A percentile compares a stretch with the other conserved stretches of the same genome.
Conservation (phyloP, 2,888 invertebrate genomes). For the Galeopsomyia nigrocyanea region DNA sequence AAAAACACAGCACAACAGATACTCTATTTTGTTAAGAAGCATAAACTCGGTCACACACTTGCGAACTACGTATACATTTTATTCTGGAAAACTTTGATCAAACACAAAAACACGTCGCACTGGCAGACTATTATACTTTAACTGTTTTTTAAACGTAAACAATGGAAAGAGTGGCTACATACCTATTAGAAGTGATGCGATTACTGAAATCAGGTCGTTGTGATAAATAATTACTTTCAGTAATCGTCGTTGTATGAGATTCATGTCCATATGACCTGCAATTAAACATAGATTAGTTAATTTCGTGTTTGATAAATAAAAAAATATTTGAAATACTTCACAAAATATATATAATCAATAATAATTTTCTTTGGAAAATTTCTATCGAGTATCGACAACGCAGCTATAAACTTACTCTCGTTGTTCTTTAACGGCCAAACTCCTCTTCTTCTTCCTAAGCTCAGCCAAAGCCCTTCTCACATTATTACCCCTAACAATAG, state of each 20-base stretch:
- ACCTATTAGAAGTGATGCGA: slow-evolving; percentile 48
- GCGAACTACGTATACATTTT: too few species aligned
- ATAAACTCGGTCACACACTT: background rate
- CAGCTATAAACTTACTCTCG: slow-evolving; percentile 48
- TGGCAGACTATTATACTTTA: too few species aligned
- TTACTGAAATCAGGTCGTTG: slow-evolving; percentile 49
- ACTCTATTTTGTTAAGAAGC: background rate
- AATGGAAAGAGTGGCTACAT: slow-evolving; percentile 22
- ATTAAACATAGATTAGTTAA: background rate
- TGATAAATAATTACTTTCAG: slow-evolving; percentile 46
- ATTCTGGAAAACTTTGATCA: background rate
- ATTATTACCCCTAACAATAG: slow-evolving; percentile 78
- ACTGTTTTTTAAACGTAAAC: background rate
- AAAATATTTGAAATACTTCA: too few species aligned
- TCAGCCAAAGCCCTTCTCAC: slow-evolving; percentile 74
- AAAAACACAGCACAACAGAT: background rate
- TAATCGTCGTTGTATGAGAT: slow-evolving; percentile 42
- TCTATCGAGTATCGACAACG: too few species aligned
- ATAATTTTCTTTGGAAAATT: too few species aligned
- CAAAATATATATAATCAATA: too few species aligned
- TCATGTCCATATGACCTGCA: slow-evolving; percentile 49
- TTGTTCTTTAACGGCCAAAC: slow-evolving; percentile 41
- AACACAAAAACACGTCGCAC: background rate
- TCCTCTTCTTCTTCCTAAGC: slow-evolving; percentile 59
- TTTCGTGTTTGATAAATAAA: too few species aligned